A percentile compares a stretch with the other conserved stretches of the same genome.
These are phyloP conservation scores for Tuta absoluta DNA, from an alignment of 2,888 invertebrate genomes.

Conservation along the genomic window DNA sequence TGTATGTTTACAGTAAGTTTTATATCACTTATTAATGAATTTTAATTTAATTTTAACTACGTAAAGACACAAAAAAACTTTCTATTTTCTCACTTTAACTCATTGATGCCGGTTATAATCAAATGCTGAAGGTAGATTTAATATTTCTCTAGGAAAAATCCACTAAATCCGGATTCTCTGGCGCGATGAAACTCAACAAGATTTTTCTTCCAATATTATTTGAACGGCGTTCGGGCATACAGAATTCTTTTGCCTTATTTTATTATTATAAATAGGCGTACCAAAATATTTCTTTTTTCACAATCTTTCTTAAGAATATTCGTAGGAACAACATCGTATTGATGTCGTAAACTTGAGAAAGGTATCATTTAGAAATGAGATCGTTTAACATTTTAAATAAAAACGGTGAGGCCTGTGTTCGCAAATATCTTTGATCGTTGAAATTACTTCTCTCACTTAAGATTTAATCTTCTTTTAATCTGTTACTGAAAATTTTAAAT, in stretches of 20 bases:
- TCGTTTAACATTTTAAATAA: slow-evolving; percentile 14
- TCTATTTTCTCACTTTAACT: no score
- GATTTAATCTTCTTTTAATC: slow-evolving; percentile 40
- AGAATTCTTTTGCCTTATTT: slow-evolving; percentile 11
- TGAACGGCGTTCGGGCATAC: slow-evolving; percentile 2
- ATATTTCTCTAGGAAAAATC: slow-evolving; percentile 4
- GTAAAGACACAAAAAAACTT: no score
- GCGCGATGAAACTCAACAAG: not conserved
- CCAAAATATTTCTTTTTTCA: not conserved
- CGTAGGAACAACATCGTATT: slow-evolving; percentile 12
- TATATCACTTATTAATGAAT: no score
- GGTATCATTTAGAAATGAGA: slow-evolving; percentile 3
- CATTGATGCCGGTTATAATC: no score
- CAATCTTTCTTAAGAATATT: slow-evolving; percentile 3
- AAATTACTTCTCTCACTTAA: slow-evolving; percentile 37
- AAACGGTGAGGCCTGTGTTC: not conserved
- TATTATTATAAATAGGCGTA: not conserved
- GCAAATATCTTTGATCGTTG: not conserved
- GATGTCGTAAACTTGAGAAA: slow-evolving; percentile 2
- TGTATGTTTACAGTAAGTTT: no score
- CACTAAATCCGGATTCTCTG: not conserved
- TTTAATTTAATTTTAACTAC: no score
- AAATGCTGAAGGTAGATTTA: not conserved
- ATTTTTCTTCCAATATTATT: slow-evolving; percentile 8
- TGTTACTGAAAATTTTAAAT: slow-evolving; percentile 41